These are phyloP conservation scores for Thinocorus orbignyianus DNA, from an alignment of 2,113 vertebrate genomes.

Conservation along the genomic window DNA sequence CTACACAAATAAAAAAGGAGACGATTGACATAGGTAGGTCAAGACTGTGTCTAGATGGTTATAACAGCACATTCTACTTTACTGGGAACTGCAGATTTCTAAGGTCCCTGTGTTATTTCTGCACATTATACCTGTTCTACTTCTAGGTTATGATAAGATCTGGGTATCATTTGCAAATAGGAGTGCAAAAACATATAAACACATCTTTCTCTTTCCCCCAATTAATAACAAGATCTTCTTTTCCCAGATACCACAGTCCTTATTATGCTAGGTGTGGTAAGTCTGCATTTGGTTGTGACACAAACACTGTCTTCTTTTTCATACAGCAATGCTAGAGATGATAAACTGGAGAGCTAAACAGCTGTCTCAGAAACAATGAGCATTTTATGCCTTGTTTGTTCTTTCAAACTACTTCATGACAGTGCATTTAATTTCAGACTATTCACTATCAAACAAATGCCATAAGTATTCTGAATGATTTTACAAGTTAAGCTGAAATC, in stretches of 20 bases:
- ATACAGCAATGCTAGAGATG: neutral
- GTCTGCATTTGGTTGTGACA: neutral
- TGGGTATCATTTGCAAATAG: neutral
- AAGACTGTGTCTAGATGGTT: neutral
- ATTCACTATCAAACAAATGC: neutral
- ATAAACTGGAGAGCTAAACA: neutral
- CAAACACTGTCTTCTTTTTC: neutral
- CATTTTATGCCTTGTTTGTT: neutral
- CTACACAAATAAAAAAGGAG: slow-evolving; percentile 60
- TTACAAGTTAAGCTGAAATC: neutral
- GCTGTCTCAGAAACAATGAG: neutral
- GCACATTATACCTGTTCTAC: neutral
- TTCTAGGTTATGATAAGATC: neutral
- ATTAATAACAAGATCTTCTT: neutral
- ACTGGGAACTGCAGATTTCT: neutral
- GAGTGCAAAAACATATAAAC: neutral
- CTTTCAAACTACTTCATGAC: neutral
- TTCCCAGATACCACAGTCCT: neutral
- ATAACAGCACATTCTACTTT: neutral
- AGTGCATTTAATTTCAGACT: neutral
- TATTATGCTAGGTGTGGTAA: neutral
- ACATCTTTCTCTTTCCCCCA: neutral
- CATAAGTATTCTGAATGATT: neutral
- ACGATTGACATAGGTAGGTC: slow-evolving; percentile 43
- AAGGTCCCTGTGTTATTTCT: neutral